Evolutionary conservation across 1,140 invertebrate species (phyloP).

Genomic region (Drosophila sturtevanti): DNA sequence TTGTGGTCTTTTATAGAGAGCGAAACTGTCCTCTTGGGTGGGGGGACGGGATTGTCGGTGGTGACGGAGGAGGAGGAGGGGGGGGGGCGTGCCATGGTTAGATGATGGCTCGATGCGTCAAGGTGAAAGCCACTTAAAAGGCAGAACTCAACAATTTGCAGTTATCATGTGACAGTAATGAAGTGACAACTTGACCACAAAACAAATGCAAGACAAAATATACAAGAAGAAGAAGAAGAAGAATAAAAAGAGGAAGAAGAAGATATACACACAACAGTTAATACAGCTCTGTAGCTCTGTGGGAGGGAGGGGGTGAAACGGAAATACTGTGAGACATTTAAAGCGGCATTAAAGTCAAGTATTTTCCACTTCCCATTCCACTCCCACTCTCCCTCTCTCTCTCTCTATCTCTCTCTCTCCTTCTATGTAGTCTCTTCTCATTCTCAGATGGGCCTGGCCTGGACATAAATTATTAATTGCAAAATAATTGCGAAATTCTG

Average conservation of each 20-base stretch:
- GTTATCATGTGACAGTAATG: slow-evolving; percentile 63
- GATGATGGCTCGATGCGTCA: slow-evolving; percentile 18
- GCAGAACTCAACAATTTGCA: slow-evolving; percentile 54
- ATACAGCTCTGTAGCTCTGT: rapidly evolving
- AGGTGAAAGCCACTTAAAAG: slow-evolving; percentile 63
- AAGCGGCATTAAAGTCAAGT: slow-evolving; percentile 26
- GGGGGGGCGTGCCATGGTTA: too few species aligned
- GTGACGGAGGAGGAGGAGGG: too few species aligned
- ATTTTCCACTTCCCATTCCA: too few species aligned
- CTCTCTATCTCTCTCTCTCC: background rate
- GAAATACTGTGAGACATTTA: background rate
- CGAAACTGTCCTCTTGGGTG: slow-evolving; percentile 34
- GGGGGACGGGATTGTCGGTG: background rate
- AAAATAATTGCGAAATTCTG: slow-evolving; percentile 60
- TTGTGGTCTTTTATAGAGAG: slow-evolving; percentile 35
- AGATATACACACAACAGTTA: too few species aligned
- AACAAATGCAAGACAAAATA: background rate
- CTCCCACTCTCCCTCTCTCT: background rate
- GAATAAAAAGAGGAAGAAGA: too few species aligned
- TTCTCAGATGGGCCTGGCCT: slow-evolving; percentile 17
- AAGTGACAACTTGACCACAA: slow-evolving; percentile 59
- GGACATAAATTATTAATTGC: slow-evolving; percentile 61
- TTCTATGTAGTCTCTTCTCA: background rate
- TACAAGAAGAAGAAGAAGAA: slow-evolving; percentile 7
- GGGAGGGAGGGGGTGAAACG: background rate